These are phyloP conservation scores for Apantesis nais DNA, from an alignment of 2,888 invertebrate species.

Conservation along the genomic window DNA sequence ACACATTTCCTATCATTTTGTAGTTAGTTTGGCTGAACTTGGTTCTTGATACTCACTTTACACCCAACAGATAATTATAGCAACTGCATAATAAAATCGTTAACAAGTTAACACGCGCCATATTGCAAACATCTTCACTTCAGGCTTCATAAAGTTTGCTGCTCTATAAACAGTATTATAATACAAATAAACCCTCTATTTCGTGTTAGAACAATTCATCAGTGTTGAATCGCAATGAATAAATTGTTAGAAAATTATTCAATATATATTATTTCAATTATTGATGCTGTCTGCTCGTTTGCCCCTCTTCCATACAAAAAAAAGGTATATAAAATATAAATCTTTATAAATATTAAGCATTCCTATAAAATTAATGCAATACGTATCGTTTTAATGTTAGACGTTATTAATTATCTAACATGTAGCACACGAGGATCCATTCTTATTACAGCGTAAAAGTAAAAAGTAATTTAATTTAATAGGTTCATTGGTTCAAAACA, in stretches of 20 bases:
- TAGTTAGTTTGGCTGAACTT: constrained; percentile 52
- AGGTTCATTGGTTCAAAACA: constrained; percentile 1
- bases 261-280: background rate
- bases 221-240: background rate
- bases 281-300: too few relatives aligned
- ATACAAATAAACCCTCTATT: background rate
- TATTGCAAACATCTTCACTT: constrained; percentile 24
- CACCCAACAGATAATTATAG: constrained; percentile 34
- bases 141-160: background rate
- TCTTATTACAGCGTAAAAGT: background rate
- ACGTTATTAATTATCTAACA: too few relatives aligned
- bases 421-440: background rate
- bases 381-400: background rate
- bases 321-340: background rate
- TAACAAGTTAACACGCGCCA: constrained; percentile 22
- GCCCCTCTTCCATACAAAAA: too few relatives aligned
- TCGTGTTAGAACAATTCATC: background rate
- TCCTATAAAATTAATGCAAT: background rate
- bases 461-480: background rate
- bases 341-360: background rate
- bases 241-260: background rate
- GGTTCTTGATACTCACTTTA: constrained; percentile 40
- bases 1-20: constrained; percentile 56
- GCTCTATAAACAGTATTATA: background rate
- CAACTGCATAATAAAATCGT: constrained; percentile 28